phyloP scores from a whole-genome alignment of 2,113 vertebrate genomes.

The Scomber scombrus region DNA sequence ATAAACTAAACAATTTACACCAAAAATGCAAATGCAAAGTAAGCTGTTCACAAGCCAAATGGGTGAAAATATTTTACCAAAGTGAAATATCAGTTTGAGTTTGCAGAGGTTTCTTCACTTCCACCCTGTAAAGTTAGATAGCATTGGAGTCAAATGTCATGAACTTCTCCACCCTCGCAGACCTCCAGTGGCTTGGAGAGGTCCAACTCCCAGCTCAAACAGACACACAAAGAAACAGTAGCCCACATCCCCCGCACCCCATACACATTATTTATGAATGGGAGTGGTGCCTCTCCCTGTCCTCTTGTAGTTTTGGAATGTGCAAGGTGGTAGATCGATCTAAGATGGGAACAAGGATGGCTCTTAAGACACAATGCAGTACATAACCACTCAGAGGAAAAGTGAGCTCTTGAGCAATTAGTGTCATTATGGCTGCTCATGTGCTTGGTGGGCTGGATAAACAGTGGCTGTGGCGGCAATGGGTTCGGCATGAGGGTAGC shows the following conservation, averaged over 20 bases:
- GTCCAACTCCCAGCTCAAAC: slow-evolving; percentile 40
- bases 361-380: slow-evolving; percentile 60
- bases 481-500: slow-evolving; percentile 61
- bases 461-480: slow-evolving; percentile 60
- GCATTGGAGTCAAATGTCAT: slow-evolving; percentile 65
- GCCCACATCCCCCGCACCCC: slow-evolving; percentile 42
- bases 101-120: slow-evolving; percentile 24
- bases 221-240: slow-evolving; percentile 65
- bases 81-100: slow-evolving; percentile 29
- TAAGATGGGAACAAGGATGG: slow-evolving; percentile 70
- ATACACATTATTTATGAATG: slow-evolving; percentile 73
- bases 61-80: slow-evolving; percentile 3
- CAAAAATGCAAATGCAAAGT: background rate
- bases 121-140: slow-evolving; percentile 33
- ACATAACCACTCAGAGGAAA: slow-evolving; percentile 69
- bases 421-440: slow-evolving; percentile 73
- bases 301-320: slow-evolving; percentile 71
- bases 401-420: slow-evolving; percentile 75
- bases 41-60: background rate
- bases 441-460: slow-evolving; percentile 71
- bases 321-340: slow-evolving; percentile 61
- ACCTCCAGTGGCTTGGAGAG: slow-evolving; percentile 24
- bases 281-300: slow-evolving; percentile 49
- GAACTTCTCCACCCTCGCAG: slow-evolving; percentile 40
- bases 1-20: background rate